phyloP scores from a whole-genome alignment of 2,888 invertebrate species.

The Lasioglossum lativentre region DNA sequence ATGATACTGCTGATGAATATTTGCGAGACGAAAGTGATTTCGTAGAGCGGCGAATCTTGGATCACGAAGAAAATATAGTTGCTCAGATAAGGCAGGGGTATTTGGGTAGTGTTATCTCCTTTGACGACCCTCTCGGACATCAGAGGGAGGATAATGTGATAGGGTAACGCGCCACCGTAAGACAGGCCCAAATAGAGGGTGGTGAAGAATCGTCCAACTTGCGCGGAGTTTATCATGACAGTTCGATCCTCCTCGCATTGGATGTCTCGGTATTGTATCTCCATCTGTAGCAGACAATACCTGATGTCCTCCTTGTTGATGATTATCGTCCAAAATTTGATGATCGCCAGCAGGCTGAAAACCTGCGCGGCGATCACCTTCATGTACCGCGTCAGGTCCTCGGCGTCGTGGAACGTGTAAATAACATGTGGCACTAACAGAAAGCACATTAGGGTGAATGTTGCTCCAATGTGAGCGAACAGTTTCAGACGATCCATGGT shows the following conservation, averaged over 20 bases:
- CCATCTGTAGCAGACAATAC: constrained; percentile 75
- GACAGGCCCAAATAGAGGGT: constrained; percentile 76
- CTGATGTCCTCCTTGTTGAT: constrained; percentile 75
- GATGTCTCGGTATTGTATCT: constrained; percentile 74
- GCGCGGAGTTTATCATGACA: constrained; percentile 78
- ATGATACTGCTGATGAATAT: constrained; percentile 70
- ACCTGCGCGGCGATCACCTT: constrained; percentile 78
- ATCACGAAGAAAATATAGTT: constrained; percentile 73
- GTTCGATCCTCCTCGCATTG: constrained; percentile 73
- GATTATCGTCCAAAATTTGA: constrained; percentile 80
- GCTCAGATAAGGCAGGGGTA: constrained; percentile 72
- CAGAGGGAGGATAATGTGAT: constrained; percentile 78
- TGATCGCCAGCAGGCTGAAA: constrained; percentile 78
- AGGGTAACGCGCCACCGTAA: constrained; percentile 80
- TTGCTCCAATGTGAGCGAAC: constrained; percentile 66
- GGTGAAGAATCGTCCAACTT: constrained; percentile 77
- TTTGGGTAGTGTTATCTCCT: constrained; percentile 66
- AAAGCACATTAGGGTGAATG: constrained; percentile 78
- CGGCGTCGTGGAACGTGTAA: constrained; percentile 78
- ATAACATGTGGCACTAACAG: constrained; percentile 77
- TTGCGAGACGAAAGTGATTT: constrained; percentile 71
- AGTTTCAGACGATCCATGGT: constrained; percentile 56
- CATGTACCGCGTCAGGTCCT: constrained; percentile 78
- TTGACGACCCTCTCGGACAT: constrained; percentile 59
- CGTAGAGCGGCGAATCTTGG: constrained; percentile 69